Base-by-base conservation (phyloP, 2,113 vertebrate genomes). In the Salvelinus fontinalis region DNA sequence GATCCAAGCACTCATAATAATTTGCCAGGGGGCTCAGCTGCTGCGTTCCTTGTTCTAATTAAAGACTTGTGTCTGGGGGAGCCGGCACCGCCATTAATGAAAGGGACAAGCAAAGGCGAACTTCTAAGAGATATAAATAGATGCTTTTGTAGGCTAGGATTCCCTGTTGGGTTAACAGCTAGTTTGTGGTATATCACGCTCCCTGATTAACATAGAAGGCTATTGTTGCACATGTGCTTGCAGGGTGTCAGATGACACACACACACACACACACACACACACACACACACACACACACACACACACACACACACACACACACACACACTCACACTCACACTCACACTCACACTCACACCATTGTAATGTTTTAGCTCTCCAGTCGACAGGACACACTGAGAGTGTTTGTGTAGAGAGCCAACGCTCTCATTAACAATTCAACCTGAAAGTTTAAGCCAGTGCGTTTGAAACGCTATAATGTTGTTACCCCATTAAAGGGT, bases 51-150 rank as follows among this genome's bases (percentile, higher is more conserved):
- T 20, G 74, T 89, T 86, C 84, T 87, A 90, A 89, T 89, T 79
- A 85, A 87, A 75, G 73, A 80, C 70, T 80, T 88, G 86, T 86
- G 78, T 85, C 80, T 79, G 59, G 77, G 78, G 70, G 78, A 75
- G 79, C 75, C 75, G 67, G 39, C 83, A 54, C 26, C 76, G 27
- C 76, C 34, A 44, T 85, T 84, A 82, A 87, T 82, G 79, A 86
- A 87, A 82, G 75, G 83, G 87, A 83, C 84, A 48, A 76, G 72
- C 79, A 78, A 70, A 4, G 29, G 44, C 77, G 75, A 84, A 79
- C 76, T 77, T 79, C 78, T 82, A 75, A 57, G 73, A 80, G 85
- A 79, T 91, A 91, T 86, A 90, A 91, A 92, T 91, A 91, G 89
- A 76, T 71, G 74, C 76, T 83, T 90, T 89, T 87, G 80, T 83